A percentile compares a stretch with the other conserved stretches of the same genome.
Evolutionary conservation across 2,113 vertebrate species (phyloP).

Genomic region (Sapajus apella): DNA sequence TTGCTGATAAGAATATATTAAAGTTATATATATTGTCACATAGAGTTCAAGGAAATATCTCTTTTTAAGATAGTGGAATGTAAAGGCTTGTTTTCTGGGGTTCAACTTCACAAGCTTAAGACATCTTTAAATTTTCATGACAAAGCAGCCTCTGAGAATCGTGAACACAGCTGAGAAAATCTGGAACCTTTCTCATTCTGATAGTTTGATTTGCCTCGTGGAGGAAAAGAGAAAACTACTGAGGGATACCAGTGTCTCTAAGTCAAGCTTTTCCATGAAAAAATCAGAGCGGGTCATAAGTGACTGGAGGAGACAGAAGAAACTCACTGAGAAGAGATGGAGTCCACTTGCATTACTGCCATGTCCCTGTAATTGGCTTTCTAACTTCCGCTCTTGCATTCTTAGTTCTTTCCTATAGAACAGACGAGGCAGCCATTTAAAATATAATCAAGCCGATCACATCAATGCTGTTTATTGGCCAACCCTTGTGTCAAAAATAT

Average conservation of each 20-base stretch:
- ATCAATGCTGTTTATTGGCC: neutral
- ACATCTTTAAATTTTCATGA: neutral
- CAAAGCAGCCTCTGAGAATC: neutral
- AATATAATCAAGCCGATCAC: neutral
- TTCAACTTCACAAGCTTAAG: conserved; percentile 20
- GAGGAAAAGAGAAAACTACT: neutral
- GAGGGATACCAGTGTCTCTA: neutral
- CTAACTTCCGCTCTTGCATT: neutral
- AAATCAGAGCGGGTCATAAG: neutral
- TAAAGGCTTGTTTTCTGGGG: neutral
- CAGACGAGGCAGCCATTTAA: neutral
- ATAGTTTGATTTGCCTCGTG: neutral
- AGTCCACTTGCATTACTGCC: too few relatives aligned
- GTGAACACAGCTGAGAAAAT: neutral
- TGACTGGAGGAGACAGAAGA: neutral
- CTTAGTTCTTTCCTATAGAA: neutral
- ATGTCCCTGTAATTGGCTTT: neutral
- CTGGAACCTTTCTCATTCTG: neutral
- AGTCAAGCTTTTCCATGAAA: neutral
- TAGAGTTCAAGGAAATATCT: neutral
- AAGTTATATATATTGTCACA: neutral
- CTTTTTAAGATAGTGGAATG: neutral
- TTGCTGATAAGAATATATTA: neutral
- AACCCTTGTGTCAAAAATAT: neutral
- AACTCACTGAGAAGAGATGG: neutral